Evolutionary conservation across 1,140 invertebrate species (phyloP), one percentile per base, ranked within the genome.

Genomic region (Drosophila chauvacae): DNA sequence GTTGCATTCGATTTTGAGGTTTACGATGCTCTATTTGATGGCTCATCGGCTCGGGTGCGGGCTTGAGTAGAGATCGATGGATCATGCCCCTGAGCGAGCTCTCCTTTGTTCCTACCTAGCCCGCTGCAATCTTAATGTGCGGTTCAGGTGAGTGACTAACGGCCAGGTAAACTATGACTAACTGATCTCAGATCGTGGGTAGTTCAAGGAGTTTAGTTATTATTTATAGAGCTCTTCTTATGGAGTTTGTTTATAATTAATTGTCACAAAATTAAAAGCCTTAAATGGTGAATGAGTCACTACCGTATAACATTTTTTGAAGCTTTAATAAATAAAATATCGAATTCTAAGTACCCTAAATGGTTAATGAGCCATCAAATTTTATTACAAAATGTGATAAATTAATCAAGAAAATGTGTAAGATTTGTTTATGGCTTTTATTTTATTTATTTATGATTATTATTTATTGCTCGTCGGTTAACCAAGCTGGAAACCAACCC

Each of bases 11-110:
- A 39, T 26, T 55, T 65, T 26, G 41, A 57, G 68, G 44, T 35
- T 51, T 72, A 59, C 66, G 53, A 72, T 72, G 50, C 47, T 72
- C 69, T 37, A 72, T 72, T 72, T 72, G 69, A 72, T 71, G 69
- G 39, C 69, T 71, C 69, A 72, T 72, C 62, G 65, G 62, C n/a
- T 42, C 33, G 53, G 33, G 41, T 10, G 11, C 41, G 41, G 11
- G 10, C 33, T 37, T 47, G 48, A 64, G n/a, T 47, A 26, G 37
- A 64, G 33, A 70, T 58, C 51, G 42, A 16, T 41, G 66, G 66
- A 72, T 71, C 65, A 42, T 72, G 65, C 51, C 69, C 37, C 65
- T 45, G 26, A 44, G 53, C 30, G 16, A 35, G 47, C 45, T 59
- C 30, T 58, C 35, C 69, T 59, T 72, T 72, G 66, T 71, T 71